Evolutionary conservation across 2,797 vertebrate genomes (phyloP).

Genomic region (Discoglossus pictus): DNA sequence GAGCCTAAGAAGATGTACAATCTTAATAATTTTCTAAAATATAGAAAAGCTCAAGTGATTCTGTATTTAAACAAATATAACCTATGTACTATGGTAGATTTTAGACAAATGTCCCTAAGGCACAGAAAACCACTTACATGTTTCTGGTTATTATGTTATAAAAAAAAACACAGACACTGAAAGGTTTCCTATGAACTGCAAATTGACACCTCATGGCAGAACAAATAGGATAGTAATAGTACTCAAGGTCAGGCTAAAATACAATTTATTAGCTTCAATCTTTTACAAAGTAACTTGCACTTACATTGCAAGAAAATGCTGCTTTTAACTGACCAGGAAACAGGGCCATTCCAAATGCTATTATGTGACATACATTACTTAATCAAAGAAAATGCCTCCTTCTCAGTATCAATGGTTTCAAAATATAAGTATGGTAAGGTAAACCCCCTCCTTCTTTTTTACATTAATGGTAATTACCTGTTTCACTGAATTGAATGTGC

Average conservation of each 20-base stretch:
- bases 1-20: no score
- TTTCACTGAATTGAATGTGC: no score
- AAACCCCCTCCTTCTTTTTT: no score
- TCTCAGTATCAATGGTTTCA: neutral
- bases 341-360: slow-evolving; percentile 32
- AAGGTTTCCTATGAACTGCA: slow-evolving; percentile 47
- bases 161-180: slow-evolving; percentile 33
- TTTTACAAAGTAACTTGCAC: slow-evolving; percentile 64
- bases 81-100: slow-evolving; percentile 4
- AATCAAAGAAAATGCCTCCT: slow-evolving; percentile 18
- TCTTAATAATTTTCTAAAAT: no score
- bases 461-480: no score
- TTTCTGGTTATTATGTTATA: slow-evolving; percentile 36
- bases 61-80: no score
- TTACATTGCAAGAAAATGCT: slow-evolving; percentile 50
- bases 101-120: slow-evolving; percentile 22
- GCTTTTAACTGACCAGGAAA: slow-evolving; percentile 47
- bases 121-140: slow-evolving; percentile 37
- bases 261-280: slow-evolving; percentile 64
- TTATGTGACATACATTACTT: slow-evolving; percentile 41
- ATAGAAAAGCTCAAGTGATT: no score
- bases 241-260: slow-evolving; percentile 57
- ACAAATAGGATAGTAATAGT: slow-evolving; percentile 48
- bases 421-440: neutral
- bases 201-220: slow-evolving; percentile 49